Evolutionary conservation across 2,113 vertebrate genomes (phyloP).

Genomic region (Herpetotheres cachinnans): DNA sequence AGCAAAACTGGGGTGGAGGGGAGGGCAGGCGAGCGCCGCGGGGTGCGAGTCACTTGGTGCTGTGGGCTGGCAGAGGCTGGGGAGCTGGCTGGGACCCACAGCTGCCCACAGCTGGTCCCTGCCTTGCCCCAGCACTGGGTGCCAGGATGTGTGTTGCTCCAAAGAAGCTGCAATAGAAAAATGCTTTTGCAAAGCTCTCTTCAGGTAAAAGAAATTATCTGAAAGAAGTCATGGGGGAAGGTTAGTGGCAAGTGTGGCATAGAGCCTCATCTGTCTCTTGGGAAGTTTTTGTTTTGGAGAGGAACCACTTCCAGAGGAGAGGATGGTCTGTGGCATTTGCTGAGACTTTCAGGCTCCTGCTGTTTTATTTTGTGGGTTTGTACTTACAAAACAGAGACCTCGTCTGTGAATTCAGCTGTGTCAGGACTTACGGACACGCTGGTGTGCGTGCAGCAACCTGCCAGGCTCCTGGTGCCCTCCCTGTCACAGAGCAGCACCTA

Average conservation of each 20-base stretch:
- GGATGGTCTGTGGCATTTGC: no score
- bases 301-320: neutral
- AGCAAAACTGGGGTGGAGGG: neutral
- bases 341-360: neutral
- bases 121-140: accelerated
- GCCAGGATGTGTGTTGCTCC: neutral
- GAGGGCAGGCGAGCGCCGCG: neutral
- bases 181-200: neutral
- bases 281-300: neutral
- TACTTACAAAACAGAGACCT: neutral
- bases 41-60: accelerated
- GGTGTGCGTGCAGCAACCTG: no score
- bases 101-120: neutral
- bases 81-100: neutral
- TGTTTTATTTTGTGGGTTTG: neutral
- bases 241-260: accelerated
- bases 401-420: neutral
- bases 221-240: neutral
- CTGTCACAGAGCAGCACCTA: neutral
- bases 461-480: neutral
- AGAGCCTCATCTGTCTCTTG: neutral
- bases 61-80: neutral
- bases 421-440: accelerated
- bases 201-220: neutral
- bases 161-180: neutral